A percentile compares a stretch with the other conserved stretches of the same genome.
Evolutionary conservation across 2,888 invertebrate species (phyloP).

Genomic region (Drosophila conformis): DNA sequence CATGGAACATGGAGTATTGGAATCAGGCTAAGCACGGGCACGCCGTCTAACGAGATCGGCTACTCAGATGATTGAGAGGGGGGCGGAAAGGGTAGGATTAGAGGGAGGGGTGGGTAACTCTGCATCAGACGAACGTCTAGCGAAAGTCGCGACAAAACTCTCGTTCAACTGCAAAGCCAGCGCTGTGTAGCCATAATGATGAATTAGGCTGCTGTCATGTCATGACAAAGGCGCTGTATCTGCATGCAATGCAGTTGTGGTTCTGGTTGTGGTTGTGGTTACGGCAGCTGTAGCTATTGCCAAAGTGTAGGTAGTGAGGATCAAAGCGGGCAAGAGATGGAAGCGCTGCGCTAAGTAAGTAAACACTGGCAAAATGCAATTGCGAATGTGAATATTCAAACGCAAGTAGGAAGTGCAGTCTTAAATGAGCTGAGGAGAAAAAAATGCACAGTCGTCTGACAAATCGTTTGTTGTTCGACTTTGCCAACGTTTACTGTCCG

Average conservation of each 20-base stretch:
- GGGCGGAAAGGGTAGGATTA: neutral
- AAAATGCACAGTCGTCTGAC: conserved; percentile 57
- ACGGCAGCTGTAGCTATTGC: neutral
- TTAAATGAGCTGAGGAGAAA: conserved; percentile 66
- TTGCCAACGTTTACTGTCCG: conserved; percentile 48
- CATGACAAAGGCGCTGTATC: conserved; percentile 79
- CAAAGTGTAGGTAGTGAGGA: conserved; percentile 2
- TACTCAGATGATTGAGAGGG: conserved; percentile 34
- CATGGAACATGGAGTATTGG: conserved; percentile 40
- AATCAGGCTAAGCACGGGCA: conserved; percentile 50
- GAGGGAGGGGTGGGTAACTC: neutral
- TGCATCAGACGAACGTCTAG: conserved; percentile 71
- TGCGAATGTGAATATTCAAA: conserved; percentile 71
- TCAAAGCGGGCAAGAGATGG: neutral
- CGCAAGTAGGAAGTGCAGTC: conserved; percentile 73
- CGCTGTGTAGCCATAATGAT: conserved; percentile 78
- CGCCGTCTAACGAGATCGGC: conserved; percentile 70
- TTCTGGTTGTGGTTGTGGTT: conserved; percentile 9
- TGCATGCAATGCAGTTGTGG: conserved; percentile 72
- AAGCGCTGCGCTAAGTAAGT: conserved; percentile 58
- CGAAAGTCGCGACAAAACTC: conserved; percentile 81
- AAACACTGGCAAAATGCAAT: conserved; percentile 73
- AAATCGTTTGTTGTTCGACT: conserved; percentile 72
- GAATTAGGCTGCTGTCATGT: conserved; percentile 83
- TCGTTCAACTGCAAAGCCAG: conserved; percentile 47